Conservation (phyloP, 2,113 vertebrate genomes). For the Theristicus caerulescens region DNA sequence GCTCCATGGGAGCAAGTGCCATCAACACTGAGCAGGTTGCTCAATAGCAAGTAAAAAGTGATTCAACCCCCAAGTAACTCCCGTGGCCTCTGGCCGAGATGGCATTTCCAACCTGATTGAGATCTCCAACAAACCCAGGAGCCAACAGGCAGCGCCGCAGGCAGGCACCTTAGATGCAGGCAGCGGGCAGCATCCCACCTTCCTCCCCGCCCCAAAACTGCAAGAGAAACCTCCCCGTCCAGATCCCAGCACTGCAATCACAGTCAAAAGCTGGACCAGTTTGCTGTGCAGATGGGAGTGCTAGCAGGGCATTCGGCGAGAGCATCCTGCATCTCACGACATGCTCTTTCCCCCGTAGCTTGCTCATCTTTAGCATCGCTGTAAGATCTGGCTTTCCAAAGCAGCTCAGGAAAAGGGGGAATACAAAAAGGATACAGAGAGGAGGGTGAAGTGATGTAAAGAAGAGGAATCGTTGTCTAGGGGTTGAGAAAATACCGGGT, state of each 20-base stretch:
- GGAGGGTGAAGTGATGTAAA: background rate
- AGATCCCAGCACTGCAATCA: rapidly evolving
- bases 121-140: background rate
- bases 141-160: background rate
- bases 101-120: background rate
- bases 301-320: background rate
- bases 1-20: background rate
- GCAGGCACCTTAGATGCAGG: background rate
- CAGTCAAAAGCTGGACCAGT: background rate
- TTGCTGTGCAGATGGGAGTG: background rate
- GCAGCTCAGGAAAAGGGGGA: background rate
- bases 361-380: rapidly evolving
- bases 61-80: background rate
- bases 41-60: rapidly evolving
- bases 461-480: background rate
- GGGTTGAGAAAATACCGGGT: background rate
- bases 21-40: background rate
- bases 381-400: background rate
- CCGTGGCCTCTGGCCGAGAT: rapidly evolving
- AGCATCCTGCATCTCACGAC: background rate
- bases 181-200: background rate
- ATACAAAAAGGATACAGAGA: rapidly evolving
- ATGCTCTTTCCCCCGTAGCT: background rate
- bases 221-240: background rate
- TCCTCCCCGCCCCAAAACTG: background rate